Evolutionary conservation across 2,797 vertebrate genomes (phyloP).

Genomic region (Hippopotamyrus pictus): DNA sequence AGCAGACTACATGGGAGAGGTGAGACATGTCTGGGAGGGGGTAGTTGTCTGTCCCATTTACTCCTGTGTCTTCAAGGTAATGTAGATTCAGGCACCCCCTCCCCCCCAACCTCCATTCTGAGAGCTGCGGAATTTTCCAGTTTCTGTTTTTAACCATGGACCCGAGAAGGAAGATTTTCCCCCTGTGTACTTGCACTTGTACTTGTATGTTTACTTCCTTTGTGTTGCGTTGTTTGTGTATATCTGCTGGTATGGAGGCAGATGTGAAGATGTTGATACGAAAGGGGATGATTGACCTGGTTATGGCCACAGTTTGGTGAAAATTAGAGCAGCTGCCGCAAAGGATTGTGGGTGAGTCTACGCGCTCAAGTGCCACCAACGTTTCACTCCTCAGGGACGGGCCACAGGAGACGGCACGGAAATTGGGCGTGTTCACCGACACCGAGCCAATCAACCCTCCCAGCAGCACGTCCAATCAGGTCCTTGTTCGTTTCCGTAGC

Average conservation of each 20-base stretch:
- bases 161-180: background rate
- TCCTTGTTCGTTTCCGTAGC: slow-evolving; percentile 84
- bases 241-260: background rate
- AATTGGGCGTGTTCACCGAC: slow-evolving; percentile 85
- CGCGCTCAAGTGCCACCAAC: background rate
- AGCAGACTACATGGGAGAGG: background rate
- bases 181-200: background rate
- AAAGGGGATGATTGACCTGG: background rate
- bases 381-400: slow-evolving; percentile 73
- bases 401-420: slow-evolving; percentile 77
- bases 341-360: background rate
- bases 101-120: background rate
- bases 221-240: background rate
- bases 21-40: background rate
- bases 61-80: background rate
- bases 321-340: background rate
- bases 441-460: slow-evolving; percentile 75
- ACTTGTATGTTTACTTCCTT: background rate
- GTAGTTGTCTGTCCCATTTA: background rate
- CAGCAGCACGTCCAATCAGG: slow-evolving; percentile 89
- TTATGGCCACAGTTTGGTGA: background rate
- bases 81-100: background rate
- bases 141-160: background rate
- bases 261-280: background rate
- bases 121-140: background rate